phyloP scores from a whole-genome alignment of 2,113 vertebrate genomes.

The Podilymbus podiceps region DNA sequence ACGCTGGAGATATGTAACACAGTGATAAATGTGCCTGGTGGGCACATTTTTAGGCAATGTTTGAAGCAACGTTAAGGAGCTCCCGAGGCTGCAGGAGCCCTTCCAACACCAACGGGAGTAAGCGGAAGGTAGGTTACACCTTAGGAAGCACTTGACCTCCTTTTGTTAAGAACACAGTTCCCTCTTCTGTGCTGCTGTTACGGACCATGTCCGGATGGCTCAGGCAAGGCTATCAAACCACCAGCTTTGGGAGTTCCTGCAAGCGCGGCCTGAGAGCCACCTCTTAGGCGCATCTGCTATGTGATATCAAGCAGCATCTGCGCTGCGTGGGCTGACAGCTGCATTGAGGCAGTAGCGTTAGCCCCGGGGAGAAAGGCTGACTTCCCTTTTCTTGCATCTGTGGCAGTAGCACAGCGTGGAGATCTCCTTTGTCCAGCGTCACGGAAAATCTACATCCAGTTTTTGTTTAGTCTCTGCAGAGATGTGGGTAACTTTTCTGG shows the following conservation, averaged over 20 bases:
- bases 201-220: neutral
- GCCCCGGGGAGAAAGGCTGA: neutral
- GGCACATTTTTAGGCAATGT: neutral
- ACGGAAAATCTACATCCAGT: neutral
- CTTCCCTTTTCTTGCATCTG: neutral
- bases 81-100: neutral
- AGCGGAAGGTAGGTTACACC: neutral
- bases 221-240: neutral
- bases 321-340: constrained; percentile 8
- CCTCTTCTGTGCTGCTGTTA: accelerated
- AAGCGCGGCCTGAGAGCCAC: accelerated
- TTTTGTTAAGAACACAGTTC: neutral
- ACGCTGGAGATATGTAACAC: neutral
- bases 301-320: constrained; percentile 4
- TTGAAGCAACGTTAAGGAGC: neutral
- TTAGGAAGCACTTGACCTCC: neutral
- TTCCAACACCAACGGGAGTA: neutral
- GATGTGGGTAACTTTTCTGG: neutral
- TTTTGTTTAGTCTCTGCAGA: neutral
- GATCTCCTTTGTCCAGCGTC: neutral
- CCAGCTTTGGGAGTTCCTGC: neutral
- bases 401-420: neutral
- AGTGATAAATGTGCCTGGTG: neutral
- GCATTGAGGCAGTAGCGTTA: neutral
- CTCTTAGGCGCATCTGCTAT: neutral